Evolutionary conservation across 2,888 invertebrate genomes (phyloP), one percentile per base, ranked within the genome.

Genomic region (Antheraea yamamai): DNA sequence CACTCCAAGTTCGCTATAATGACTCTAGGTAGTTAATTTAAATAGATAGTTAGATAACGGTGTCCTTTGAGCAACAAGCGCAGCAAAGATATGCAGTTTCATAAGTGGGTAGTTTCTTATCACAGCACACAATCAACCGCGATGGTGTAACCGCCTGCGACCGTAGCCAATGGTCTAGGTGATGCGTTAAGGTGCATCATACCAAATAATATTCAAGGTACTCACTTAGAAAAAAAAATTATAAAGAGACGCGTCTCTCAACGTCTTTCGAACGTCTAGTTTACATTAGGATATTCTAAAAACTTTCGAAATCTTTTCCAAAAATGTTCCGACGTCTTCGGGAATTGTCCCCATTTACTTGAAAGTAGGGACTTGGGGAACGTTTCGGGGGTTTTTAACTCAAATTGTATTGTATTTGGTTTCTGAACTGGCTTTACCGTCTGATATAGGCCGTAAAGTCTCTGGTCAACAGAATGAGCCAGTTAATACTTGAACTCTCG

Each of bases 71-170:
- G 47, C 73, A 70, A 58, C 73, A 76, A 74, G 26, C 26, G 47
- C 73, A 70, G 68, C 74, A 76, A 74, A 79, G 77, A 79, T 78
- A 76, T 76, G 78, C 77, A 79, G 75, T 78, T 78, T 79, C 77
- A 77, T 80, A 80, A 82, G 77, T 78, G 79, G 77, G 72, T 75
- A 55, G 52, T 68, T 51, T 64, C 52, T 52, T 66, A 75, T 73
- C 75, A 30, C 18, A 14, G 64, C 4, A 51, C 52, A 23, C 51
- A 73, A 75, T 73, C 75, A 64, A 26, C 12, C 61, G 72, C 26
- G 51, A 30, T 20, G 61, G 71, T 51, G 23, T 73, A 66, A 73
- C 73, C 10, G 35, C 52, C 66, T 26, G 16, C 66, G 14, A 66
- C 39, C 35, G 55, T 61, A 26, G n/a, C 71, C 71, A 39, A 6